A percentile compares a stretch with the other conserved stretches of the same genome.
Evolutionary conservation across 2,113 vertebrate genomes (phyloP).

Genomic region (Isurus oxyrinchus): DNA sequence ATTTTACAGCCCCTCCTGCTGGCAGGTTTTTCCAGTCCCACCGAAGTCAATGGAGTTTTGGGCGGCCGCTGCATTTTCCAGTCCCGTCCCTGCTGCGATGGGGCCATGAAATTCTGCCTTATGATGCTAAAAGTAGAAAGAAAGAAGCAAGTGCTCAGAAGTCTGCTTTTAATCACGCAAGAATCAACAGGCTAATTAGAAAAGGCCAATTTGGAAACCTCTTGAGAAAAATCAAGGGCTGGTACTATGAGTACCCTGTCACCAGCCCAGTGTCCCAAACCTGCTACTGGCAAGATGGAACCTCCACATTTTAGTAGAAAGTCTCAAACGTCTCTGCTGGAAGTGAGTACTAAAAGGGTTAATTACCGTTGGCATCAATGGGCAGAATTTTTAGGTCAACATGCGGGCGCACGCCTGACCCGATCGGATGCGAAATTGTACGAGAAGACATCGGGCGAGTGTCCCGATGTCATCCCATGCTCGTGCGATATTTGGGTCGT

Average conservation of each 20-base stretch:
- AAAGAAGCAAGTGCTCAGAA: neutral
- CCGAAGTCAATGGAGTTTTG: too few relatives aligned
- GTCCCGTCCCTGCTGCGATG: too few relatives aligned
- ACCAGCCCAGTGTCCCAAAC: neutral
- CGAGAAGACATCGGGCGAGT: too few relatives aligned
- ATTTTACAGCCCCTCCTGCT: too few relatives aligned
- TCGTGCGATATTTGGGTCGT: too few relatives aligned
- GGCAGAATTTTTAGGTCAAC: too few relatives aligned
- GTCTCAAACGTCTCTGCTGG: neutral
- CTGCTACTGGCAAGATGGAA: neutral
- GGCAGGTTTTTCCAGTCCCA: too few relatives aligned
- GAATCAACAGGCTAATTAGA: neutral
- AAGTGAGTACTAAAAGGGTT: neutral
- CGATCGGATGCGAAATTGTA: too few relatives aligned
- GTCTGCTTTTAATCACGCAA: neutral
- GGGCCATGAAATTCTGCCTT: too few relatives aligned
- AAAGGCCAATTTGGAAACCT: neutral
- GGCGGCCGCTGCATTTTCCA: too few relatives aligned
- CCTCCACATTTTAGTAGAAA: neutral
- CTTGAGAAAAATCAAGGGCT: neutral
- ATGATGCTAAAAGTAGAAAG: neutral
- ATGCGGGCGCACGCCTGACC: too few relatives aligned
- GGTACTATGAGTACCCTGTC: neutral
- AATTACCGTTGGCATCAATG: constrained; percentile 39
- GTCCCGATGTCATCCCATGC: too few relatives aligned